A percentile compares a stretch with the other conserved stretches of the same genome.
Conservation (phyloP, 2,113 vertebrate species). For the Condylura cristata region DNA sequence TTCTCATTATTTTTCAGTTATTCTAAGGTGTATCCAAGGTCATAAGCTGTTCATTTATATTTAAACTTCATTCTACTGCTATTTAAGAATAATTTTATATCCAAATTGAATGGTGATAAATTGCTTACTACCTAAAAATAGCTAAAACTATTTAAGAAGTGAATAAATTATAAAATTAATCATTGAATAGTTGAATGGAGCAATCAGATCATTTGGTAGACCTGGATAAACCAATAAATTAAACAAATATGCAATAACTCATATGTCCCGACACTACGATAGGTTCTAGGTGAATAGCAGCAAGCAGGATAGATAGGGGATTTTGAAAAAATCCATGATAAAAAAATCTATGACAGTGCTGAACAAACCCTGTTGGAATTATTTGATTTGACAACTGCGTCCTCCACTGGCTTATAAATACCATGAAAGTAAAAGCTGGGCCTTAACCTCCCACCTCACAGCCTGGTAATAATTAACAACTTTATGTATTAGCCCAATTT, state of each 20-base stretch:
- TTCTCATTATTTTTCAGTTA: too few relatives aligned
- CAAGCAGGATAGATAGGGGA: not conserved
- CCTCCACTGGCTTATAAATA: not conserved
- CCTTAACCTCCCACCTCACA: not conserved
- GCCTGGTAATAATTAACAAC: not conserved
- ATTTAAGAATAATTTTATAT: constrained; percentile 22
- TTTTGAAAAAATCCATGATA: constrained; percentile 47
- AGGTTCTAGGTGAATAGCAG: not conserved
- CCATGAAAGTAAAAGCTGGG: not conserved
- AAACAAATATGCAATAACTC: not conserved
- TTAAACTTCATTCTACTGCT: not conserved
- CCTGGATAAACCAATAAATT: not conserved
- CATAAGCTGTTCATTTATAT: not conserved
- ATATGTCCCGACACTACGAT: not conserved
- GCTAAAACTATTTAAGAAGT: not conserved
- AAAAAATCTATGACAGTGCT: not conserved
- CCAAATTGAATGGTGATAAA: not conserved
- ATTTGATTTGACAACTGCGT: not conserved
- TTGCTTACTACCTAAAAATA: not conserved
- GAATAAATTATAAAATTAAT: constrained; percentile 13
- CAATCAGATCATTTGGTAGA: not conserved
- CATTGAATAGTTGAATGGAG: not conserved
- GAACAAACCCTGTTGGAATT: not conserved
- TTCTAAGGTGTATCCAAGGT: not conserved
- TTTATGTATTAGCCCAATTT: not conserved